Evolutionary conservation across 2,113 vertebrate genomes (phyloP).

Genomic region (Elephas maximus): DNA sequence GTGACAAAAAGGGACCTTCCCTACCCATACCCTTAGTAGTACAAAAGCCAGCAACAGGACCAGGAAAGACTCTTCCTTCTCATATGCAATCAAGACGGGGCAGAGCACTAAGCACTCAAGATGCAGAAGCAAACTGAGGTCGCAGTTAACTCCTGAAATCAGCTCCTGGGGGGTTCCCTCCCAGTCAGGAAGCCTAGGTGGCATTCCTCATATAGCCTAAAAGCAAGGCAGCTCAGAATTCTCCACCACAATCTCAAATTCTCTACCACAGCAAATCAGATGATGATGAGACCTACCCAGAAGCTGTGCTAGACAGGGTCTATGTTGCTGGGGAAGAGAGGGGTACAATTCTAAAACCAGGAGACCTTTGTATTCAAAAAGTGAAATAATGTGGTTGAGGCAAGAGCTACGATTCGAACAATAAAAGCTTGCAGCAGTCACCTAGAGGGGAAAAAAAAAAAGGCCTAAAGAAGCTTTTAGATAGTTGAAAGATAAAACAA

Average conservation of each 20-base stretch:
- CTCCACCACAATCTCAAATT: not conserved
- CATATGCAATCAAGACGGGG: not conserved
- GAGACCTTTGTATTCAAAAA: not conserved
- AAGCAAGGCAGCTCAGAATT: not conserved
- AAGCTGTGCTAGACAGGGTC: not conserved
- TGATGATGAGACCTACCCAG: not conserved
- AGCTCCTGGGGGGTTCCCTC: constrained; percentile 66
- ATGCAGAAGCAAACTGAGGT: constrained; percentile 58
- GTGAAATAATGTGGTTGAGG: not conserved
- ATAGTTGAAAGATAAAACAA: not conserved
- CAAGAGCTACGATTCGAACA: not conserved
- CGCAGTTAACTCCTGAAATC: constrained; percentile 28
- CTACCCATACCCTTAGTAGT: not conserved
- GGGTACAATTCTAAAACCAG: not conserved
- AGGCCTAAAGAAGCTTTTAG: not conserved
- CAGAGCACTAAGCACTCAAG: constrained; percentile 59
- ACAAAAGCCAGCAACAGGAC: not conserved
- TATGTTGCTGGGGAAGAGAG: not conserved
- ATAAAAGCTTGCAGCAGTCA: not conserved
- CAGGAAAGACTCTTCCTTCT: not conserved
- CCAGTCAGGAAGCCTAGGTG: constrained; percentile 15
- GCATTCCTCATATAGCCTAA: constrained; percentile 50
- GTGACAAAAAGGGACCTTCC: constrained; percentile 50
- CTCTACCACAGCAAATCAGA: not conserved
- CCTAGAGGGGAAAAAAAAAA: not conserved